These are phyloP conservation scores for Ormyrus rosae DNA, from an alignment of 2,888 invertebrate species.

Conservation along the genomic window DNA sequence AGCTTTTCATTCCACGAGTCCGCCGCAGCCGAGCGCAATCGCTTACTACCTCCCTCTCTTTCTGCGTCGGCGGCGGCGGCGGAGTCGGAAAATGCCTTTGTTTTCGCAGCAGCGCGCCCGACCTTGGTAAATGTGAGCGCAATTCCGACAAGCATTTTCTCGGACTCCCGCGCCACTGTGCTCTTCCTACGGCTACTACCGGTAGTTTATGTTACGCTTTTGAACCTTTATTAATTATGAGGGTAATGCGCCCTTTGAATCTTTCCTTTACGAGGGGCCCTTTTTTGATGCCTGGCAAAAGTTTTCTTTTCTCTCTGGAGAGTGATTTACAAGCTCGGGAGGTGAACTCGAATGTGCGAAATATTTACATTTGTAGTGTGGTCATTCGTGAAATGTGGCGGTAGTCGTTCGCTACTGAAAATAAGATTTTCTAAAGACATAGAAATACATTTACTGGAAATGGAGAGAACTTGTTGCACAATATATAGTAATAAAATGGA, in stretches of 20 bases:
- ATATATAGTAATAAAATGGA: too few species aligned
- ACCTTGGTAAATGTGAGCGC: conserved; percentile 63
- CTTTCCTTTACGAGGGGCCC: conserved; percentile 1
- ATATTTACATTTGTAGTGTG: too few species aligned
- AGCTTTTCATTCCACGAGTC: conserved; percentile 61
- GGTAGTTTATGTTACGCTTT: conserved; percentile 47
- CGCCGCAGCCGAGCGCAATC: conserved; percentile 50
- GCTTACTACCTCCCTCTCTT: conserved; percentile 11
- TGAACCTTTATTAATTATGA: conserved; percentile 49
- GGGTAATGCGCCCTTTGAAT: conserved; percentile 14
- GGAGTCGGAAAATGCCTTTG: conserved; percentile 55
- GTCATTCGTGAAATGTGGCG: too few species aligned
- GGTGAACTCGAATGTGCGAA: too few species aligned
- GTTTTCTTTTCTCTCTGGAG: conserved; percentile 12
- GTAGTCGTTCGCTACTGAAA: too few species aligned
- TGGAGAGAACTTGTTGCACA: background rate
- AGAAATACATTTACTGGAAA: too few species aligned
- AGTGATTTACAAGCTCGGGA: conserved; percentile 3
- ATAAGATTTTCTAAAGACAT: too few species aligned
- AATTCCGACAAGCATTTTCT: conserved; percentile 62
- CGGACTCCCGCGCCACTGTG: conserved; percentile 21
- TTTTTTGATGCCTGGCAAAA: conserved; percentile 20
- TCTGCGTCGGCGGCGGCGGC: conserved; percentile 25
- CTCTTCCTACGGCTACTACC: background rate
- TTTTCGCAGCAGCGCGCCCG: conserved; percentile 40